phyloP scores from a whole-genome alignment of 1,140 invertebrate genomes.

The Diabrotica virgifera region DNA sequence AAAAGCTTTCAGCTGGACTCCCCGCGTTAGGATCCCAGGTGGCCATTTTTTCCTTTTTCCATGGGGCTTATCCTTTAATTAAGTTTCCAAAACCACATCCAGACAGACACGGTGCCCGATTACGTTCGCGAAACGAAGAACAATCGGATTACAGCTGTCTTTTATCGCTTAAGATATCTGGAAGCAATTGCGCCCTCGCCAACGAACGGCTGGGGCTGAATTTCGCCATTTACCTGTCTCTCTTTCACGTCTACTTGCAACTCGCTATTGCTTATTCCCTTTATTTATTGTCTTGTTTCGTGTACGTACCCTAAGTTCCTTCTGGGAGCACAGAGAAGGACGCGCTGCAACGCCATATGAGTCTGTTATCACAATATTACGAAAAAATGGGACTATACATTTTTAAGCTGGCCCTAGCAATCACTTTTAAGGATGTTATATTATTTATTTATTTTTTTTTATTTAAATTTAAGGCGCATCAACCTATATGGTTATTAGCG shows the following conservation, averaged over 20 bases:
- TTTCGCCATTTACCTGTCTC: conserved; percentile 31
- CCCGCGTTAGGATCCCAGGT: not conserved
- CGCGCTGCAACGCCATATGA: too few species aligned
- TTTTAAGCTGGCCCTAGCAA: too few species aligned
- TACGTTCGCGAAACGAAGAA: conserved; percentile 21
- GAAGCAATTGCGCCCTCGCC: conserved; percentile 33
- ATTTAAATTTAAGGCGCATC: too few species aligned
- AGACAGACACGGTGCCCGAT: not conserved
- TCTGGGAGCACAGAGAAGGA: not conserved
- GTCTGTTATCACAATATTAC: too few species aligned
- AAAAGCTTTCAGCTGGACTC: too few species aligned
- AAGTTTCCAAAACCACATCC: not conserved
- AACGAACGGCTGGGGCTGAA: conserved; percentile 31
- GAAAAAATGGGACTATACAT: too few species aligned
- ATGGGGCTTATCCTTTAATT: not conserved
- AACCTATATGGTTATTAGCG: too few species aligned
- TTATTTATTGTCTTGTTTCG: conserved; percentile 45
- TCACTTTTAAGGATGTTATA: too few species aligned
- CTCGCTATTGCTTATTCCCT: conserved; percentile 39
- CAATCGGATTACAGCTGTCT: conserved; percentile 33
- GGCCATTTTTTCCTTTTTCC: not conserved
- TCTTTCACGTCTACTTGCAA: conserved; percentile 20
- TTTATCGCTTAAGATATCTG: conserved; percentile 30
- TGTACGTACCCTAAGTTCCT: conserved; percentile 10
- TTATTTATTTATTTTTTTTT: too few species aligned